phyloP scores from a whole-genome alignment of 92 coral and sea anemone genomes.

The Porites evermanni region DNA sequence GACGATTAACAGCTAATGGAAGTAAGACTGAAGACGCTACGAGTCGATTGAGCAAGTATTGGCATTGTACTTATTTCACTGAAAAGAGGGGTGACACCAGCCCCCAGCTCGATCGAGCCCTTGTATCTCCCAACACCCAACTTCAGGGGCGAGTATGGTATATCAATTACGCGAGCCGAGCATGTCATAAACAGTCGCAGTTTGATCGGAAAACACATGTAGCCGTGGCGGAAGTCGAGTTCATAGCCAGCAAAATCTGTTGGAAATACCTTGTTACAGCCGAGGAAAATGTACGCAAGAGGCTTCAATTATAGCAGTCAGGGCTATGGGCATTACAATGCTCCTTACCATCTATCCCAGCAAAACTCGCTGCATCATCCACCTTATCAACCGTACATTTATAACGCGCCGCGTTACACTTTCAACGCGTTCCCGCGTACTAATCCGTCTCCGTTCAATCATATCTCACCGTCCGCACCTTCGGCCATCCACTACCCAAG shows the following conservation, averaged over 20 bases:
- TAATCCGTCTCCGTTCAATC: constrained; percentile 70
- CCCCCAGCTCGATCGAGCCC: constrained; percentile 19
- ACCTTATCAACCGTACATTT: constrained; percentile 67
- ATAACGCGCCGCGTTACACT: constrained; percentile 68
- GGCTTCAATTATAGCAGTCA: constrained; percentile 67
- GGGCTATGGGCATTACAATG: constrained; percentile 65
- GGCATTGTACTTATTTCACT: constrained; percentile 63
- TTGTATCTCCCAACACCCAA: constrained; percentile 70
- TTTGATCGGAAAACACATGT: constrained; percentile 58
- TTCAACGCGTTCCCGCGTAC: constrained; percentile 68
- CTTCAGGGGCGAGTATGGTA: constrained; percentile 7
- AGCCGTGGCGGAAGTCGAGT: constrained; percentile 40
- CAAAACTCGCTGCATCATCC: constrained; percentile 68
- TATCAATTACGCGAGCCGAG: constrained; percentile 74
- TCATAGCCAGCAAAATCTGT: constrained; percentile 19
- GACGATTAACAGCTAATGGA: constrained; percentile 19
- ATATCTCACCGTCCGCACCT: constrained; percentile 56
- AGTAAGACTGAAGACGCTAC: constrained; percentile 1
- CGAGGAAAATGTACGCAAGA: constrained; percentile 62
- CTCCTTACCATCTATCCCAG: constrained; percentile 67
- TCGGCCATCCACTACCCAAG: constrained; percentile 59
- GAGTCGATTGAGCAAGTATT: constrained; percentile 23
- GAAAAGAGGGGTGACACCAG: constrained; percentile 17
- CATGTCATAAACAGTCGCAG: constrained; percentile 68
- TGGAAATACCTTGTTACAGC: not conserved